Conservation (phyloP, 2,888 invertebrate genomes). For the Ametastegia equiseti region DNA sequence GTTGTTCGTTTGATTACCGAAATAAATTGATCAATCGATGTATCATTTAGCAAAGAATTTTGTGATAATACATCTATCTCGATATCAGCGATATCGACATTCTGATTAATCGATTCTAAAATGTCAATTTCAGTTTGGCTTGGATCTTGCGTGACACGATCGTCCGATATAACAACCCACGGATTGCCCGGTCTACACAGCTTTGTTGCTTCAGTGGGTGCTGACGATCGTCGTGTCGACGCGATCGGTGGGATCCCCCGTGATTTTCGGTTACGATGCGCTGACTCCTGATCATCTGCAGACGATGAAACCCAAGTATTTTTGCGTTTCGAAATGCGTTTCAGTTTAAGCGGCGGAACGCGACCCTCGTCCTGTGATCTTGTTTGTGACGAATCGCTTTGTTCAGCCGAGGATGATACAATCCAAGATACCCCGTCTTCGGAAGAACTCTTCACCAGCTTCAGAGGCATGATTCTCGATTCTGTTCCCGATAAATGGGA, state of each 20-base stretch:
- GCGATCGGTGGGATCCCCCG: not conserved
- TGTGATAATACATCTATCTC: not conserved
- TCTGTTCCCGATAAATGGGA: too few species aligned
- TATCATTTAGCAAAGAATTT: not conserved
- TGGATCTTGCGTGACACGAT: not conserved
- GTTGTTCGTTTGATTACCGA: not conserved
- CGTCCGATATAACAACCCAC: not conserved
- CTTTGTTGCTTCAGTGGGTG: not conserved
- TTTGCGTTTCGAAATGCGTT: not conserved
- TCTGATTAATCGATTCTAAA: not conserved
- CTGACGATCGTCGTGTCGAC: not conserved
- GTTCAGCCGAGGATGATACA: slow-evolving; percentile 9
- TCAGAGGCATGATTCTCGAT: not conserved
- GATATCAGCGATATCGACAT: not conserved
- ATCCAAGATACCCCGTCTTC: not conserved
- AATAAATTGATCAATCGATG: slow-evolving; percentile 12
- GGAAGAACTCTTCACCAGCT: not conserved
- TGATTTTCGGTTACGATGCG: not conserved
- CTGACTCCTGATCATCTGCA: not conserved
- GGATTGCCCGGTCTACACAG: not conserved
- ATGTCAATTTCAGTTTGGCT: not conserved
- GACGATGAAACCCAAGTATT: not conserved
- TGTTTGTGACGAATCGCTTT: too few species aligned
- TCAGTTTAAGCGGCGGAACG: not conserved
- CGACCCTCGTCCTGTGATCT: not conserved